phyloP scores from a whole-genome alignment of 2,888 invertebrate genomes.

The Aleiodes testaceus region DNA sequence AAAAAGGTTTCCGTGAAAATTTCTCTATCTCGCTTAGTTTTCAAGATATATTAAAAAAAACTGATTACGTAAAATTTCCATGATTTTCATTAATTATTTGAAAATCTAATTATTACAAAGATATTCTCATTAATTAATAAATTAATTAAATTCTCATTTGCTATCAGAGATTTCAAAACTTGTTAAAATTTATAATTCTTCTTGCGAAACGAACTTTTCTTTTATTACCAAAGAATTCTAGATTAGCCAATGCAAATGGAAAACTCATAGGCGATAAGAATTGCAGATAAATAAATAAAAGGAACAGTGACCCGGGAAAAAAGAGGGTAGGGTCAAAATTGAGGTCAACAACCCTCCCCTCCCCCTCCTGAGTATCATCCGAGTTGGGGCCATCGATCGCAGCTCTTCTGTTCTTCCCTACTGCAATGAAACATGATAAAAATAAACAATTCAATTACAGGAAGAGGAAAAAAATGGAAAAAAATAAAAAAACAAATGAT shows the following conservation, averaged over 20 bases:
- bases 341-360: constrained; percentile 61
- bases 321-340: constrained; percentile 52
- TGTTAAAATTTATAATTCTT: no score
- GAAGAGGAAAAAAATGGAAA: not conserved
- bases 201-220: no score
- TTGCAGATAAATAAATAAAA: constrained; percentile 14
- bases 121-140: no score
- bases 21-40: no score
- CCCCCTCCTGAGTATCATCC: not conserved
- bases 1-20: no score
- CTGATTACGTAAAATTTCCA: no score
- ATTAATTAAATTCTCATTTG: no score
- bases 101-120: no score
- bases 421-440: constrained; percentile 13
- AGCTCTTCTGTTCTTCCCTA: no score
- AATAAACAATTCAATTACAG: not conserved
- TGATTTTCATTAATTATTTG: no score
- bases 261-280: not conserved
- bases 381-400: constrained; percentile 23
- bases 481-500: not conserved
- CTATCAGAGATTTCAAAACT: no score
- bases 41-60: no score
- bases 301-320: constrained; percentile 40
- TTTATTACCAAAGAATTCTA: not conserved
- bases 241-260: not conserved